Evolutionary conservation across 2,113 vertebrate species (phyloP), one percentile per base, ranked within the genome.

Genomic region (Castor canadensis): DNA sequence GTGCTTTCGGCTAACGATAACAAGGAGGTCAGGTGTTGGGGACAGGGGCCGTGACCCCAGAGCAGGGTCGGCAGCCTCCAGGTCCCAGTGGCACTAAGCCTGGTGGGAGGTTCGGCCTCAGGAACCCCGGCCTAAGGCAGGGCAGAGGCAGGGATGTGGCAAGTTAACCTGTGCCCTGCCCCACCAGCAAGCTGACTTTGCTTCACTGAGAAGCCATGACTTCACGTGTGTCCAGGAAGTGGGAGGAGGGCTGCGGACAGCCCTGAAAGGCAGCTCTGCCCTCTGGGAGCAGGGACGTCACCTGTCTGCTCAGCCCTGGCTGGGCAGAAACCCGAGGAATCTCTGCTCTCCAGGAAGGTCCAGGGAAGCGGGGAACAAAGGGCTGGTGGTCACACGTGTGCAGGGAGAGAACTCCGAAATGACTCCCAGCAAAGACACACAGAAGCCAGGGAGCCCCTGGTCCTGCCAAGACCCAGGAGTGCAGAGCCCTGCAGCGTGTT

Each of bases 361-460:
- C 40, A 24, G 20, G n/a, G n/a, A n/a, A n/a, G n/a, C n/a, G 9
- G 1, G 32, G 66, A 66, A 73, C 88, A 49, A 10, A 91, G 66
- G 52, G 47, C 17, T 16, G 26, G n/a, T n/a, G n/a, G n/a, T 45
- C n/a, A 30, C 35, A 0, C 16, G 6, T 1, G 45, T 26, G 73
- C 13, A 2, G 30, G 28, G 38, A n/a, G 19, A 10, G 7, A 13
- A 17, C 38, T 15, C 69, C 22, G 8, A 16, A 10, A 38, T 3
- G 12, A 26, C 43, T n/a, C 13, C 60, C 30, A 85, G 38, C 6
- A 54, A 13, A 52, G 4, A 54, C 1, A 1, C 4, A 16, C 1
- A 6, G 15, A 4, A 2, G n/a, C 4, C 35, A 9, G 20, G n/a
- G 26, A 26, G 30, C 38, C 38, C 64, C 1, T 0, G 0, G 16